Base-by-base conservation (phyloP, 1,140 invertebrate genomes). In the Drosophila melanica region DNA sequence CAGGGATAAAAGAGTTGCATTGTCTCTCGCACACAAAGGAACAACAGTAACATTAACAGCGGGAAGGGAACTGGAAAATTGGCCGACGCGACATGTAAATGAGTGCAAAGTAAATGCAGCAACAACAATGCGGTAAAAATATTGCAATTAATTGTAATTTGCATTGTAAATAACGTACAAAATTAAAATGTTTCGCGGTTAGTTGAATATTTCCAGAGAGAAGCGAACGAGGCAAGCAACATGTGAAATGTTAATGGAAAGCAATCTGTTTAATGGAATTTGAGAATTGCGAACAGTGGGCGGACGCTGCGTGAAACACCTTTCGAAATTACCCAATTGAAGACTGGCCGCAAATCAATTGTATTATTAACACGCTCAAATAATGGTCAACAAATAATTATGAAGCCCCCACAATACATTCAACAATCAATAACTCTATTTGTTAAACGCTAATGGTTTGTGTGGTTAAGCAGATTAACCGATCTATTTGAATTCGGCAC, bases 101-200 rank as follows among this genome's bases (percentile, higher is more conserved):
- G 79, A 76, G 68, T 82, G 68, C 72, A 86, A 82, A 75, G 75
- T 68, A 80, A 85, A 79, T 84, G 68, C 77, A 84, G 73, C 33
- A 87, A 79, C 66, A 39, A 27, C 65, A 68, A 69, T 41, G 39
- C 44, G 51, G 68, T 65, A 57, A 66, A 51, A 77, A 77, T 74
- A 77, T 85, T 80, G 73, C 81, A 80, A 67, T 85, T 80, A 86
- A 81, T 85, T 67, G 70, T 64, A 85, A 84, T 85, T 80, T 85
- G 68, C 81, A 75, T 81, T 79, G 80, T 67, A 79, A 84, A 77
- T 73, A 77, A 53, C 33, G 64, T 58, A 47, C 14, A 39, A 68
- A 51, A 71, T 50, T 57, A 27, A 65, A 71, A 71, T 57, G 51
- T 55, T 63, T 10, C 37, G 39, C 53, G 41, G 39, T 27, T 64